These are phyloP conservation scores for Poecile atricapillus DNA, from an alignment of 2,113 vertebrate species.

Conservation along the genomic window DNA sequence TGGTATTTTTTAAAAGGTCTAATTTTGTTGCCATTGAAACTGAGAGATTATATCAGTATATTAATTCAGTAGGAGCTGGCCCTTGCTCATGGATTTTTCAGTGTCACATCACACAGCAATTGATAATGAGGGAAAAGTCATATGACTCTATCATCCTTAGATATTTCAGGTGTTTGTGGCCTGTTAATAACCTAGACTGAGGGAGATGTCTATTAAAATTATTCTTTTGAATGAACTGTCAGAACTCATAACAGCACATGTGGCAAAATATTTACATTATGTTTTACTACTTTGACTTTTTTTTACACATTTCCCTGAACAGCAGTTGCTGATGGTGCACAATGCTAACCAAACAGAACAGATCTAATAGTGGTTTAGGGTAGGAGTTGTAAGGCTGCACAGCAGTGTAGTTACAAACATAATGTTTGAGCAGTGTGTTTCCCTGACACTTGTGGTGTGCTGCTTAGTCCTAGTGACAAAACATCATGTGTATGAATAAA, in stretches of 20 bases:
- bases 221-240: not conserved
- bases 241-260: not conserved
- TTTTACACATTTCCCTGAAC: not conserved
- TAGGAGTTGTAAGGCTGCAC: not conserved
- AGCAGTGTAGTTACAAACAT: not conserved
- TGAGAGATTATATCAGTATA: not conserved
- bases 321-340: not conserved
- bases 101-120: not conserved
- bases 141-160: not conserved
- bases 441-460: not conserved
- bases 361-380: not conserved
- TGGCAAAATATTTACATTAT: not conserved
- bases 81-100: not conserved
- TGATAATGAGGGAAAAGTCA: not conserved
- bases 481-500: not conserved
- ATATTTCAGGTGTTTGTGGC: not conserved
- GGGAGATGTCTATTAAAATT: not conserved
- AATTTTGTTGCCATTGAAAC: not conserved
- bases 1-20: not conserved
- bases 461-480: not conserved
- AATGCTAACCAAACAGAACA: not conserved
- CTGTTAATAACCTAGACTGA: not conserved
- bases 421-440: not conserved
- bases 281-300: not conserved
- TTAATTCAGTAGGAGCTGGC: not conserved